These are phyloP conservation scores for Perccottus glenii DNA, from an alignment of 2,113 vertebrate species.

Conservation along the genomic window DNA sequence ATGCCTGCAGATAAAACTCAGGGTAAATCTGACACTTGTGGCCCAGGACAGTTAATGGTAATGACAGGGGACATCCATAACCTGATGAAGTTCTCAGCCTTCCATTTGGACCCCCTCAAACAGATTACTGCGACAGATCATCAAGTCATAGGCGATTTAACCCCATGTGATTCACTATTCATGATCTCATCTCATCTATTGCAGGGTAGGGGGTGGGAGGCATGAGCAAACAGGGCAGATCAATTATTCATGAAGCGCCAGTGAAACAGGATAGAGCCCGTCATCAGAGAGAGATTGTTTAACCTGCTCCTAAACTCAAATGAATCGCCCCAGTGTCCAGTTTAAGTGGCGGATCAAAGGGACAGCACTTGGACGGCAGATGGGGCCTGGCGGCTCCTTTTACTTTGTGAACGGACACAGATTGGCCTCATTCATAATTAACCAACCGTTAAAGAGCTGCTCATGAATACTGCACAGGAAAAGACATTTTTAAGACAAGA, in stretches of 20 bases:
- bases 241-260: constrained; percentile 71
- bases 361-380: constrained; percentile 77
- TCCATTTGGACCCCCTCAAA: constrained; percentile 47
- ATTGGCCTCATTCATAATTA: constrained; percentile 88
- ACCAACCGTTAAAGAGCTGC: constrained; percentile 71
- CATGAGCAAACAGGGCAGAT: constrained; percentile 54
- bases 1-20: background rate
- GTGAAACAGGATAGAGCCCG: constrained; percentile 52
- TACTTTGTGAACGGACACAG: constrained; percentile 81
- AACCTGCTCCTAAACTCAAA: constrained; percentile 73
- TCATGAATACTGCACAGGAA: constrained; percentile 65
- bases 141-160: constrained; percentile 64
- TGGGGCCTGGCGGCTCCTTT: constrained; percentile 78
- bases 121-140: constrained; percentile 58
- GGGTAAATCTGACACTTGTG: constrained; percentile 31
- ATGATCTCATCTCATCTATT: constrained; percentile 61
- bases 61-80: constrained; percentile 31
- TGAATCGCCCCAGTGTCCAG: constrained; percentile 68
- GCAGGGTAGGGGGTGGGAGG: constrained; percentile 21
- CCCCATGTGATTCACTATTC: constrained; percentile 60
- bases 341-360: constrained; percentile 77
- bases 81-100: constrained; percentile 71
- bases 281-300: constrained; percentile 68
- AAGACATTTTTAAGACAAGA: constrained; percentile 31
- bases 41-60: constrained; percentile 38